Percentiles rank a stretch among this genome's conserved stretches.
Conservation (phyloP, 1,140 invertebrate genomes). For the Lepidostoma basale region DNA sequence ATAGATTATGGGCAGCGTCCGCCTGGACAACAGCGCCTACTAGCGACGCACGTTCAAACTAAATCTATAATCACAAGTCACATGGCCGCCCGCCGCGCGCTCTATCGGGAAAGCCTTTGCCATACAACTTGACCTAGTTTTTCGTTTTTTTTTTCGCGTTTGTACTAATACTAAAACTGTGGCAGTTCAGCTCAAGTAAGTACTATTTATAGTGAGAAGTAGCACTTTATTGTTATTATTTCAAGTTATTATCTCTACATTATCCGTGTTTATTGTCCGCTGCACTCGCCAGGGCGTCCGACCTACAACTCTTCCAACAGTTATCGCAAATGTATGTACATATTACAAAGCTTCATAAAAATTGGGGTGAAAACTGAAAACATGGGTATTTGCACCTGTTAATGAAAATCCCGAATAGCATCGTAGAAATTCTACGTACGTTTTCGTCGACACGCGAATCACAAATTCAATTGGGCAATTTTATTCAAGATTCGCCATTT, state of each 20-base stretch:
- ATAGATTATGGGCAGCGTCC: too few relatives aligned
- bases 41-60: not conserved
- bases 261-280: too few relatives aligned
- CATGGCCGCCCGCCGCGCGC: conserved; percentile 21
- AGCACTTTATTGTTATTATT: conserved; percentile 25
- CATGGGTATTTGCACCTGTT: conserved; percentile 24
- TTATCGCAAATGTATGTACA: not conserved
- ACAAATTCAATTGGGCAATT: not conserved
- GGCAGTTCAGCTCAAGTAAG: conserved; percentile 22
- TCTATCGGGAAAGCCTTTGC: conserved; percentile 11
- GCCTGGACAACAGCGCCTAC: not conserved
- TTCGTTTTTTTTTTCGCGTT: conserved; percentile 30
- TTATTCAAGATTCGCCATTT: not conserved
- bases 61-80: conserved; percentile 13
- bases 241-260: conserved; percentile 7
- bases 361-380: conserved; percentile 20
- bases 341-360: conserved; percentile 3
- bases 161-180: conserved; percentile 14
- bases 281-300: too few relatives aligned
- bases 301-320: too few relatives aligned
- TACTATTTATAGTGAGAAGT: conserved; percentile 29
- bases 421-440: not conserved
- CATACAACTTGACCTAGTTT: conserved; percentile 32
- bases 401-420: not conserved
- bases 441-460: not conserved